These are phyloP conservation scores for Xylota sylvarum DNA, from an alignment of 2,888 invertebrate species.

Conservation along the genomic window DNA sequence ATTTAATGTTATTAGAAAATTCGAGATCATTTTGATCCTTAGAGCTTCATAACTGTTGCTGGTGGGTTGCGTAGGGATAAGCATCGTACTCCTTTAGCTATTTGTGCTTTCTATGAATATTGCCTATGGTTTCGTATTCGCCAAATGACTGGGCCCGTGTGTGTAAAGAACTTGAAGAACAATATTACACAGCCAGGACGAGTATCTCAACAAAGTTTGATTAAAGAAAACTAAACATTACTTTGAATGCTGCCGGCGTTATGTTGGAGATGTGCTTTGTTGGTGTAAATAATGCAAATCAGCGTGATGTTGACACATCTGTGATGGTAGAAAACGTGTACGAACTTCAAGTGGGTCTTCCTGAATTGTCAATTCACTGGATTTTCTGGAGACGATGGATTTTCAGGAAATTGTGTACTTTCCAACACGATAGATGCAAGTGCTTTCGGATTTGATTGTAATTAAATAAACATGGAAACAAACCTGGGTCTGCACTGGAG, in stretches of 20 bases:
- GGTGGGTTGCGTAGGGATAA: constrained; percentile 8
- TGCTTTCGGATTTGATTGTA: background rate
- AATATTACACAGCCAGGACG: constrained; percentile 31
- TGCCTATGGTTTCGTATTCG: background rate
- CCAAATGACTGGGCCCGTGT: background rate
- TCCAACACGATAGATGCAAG: background rate
- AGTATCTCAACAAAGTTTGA: constrained; percentile 52
- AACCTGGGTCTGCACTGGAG: too few relatives aligned
- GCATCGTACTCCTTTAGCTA: constrained; percentile 42
- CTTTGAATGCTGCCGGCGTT: constrained; percentile 24
- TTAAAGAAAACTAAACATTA: constrained; percentile 66
- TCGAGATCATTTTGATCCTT: constrained; percentile 51
- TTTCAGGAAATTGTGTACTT: background rate
- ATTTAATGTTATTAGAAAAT: constrained; percentile 69
- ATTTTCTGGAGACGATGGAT: background rate
- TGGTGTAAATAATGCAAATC: constrained; percentile 72
- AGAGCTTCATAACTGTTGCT: constrained; percentile 46
- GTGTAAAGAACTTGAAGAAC: background rate
- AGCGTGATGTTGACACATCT: constrained; percentile 63
- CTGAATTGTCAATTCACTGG: constrained; percentile 13
- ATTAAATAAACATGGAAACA: background rate
- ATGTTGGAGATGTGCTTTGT: constrained; percentile 43
- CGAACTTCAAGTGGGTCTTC: background rate
- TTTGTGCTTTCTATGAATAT: constrained; percentile 5
- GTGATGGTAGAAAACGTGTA: constrained; percentile 39